Percentiles rank a stretch among this genome's conserved stretches.
These are phyloP conservation scores for Gyps fulvus DNA, from an alignment of 2,113 vertebrate genomes.

Conservation along the genomic window DNA sequence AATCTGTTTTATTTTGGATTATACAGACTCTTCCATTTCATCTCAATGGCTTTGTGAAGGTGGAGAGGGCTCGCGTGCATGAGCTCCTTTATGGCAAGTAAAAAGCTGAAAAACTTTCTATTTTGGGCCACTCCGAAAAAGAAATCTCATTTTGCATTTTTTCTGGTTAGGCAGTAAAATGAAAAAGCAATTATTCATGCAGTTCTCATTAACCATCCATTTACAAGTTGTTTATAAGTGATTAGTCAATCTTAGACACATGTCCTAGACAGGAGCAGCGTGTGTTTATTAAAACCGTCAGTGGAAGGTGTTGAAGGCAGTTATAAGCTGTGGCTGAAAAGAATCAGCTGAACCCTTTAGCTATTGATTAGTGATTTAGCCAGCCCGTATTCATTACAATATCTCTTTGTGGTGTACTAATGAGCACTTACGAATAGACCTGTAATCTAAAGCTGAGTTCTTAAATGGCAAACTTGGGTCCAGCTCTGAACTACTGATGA, in stretches of 20 bases:
- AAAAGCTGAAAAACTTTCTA: background rate
- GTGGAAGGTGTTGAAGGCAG: background rate
- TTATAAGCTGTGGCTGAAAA: background rate
- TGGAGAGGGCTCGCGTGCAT: background rate
- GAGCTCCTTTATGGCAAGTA: background rate
- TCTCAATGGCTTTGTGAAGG: background rate
- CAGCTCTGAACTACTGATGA: background rate
- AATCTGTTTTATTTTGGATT: background rate
- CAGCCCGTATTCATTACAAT: background rate
- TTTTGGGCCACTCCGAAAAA: background rate
- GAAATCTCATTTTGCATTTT: background rate
- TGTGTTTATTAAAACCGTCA: background rate
- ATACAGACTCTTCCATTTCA: background rate
- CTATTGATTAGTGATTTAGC: conserved; percentile 31
- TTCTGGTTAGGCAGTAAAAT: conserved; percentile 16
- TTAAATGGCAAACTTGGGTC: accelerated
- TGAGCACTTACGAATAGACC: background rate
- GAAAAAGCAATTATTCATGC: conserved; percentile 54
- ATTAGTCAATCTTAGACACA: conserved; percentile 1
- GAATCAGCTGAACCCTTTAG: background rate
- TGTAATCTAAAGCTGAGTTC: background rate
- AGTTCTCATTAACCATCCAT: conserved; percentile 45
- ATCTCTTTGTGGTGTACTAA: background rate
- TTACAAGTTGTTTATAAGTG: conserved; percentile 31
- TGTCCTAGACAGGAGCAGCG: conserved; percentile 6